These are phyloP conservation scores for Hylomyscus alleni DNA, from an alignment of 2,797 vertebrate genomes.

Conservation along the genomic window DNA sequence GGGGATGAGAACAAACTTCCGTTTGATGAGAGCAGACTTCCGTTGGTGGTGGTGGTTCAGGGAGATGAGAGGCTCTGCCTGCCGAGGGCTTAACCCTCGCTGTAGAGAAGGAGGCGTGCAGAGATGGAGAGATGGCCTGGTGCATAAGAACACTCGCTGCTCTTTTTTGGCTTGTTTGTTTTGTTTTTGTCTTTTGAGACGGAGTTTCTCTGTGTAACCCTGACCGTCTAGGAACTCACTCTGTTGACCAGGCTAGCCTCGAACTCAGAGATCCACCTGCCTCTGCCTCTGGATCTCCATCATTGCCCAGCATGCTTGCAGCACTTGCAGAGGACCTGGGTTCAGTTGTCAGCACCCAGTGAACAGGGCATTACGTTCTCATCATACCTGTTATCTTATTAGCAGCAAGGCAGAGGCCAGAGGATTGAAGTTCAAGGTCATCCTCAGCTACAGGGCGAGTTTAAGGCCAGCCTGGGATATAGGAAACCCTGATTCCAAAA, in stretches of 20 bases:
- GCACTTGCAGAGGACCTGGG: not conserved
- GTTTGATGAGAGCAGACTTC: not conserved
- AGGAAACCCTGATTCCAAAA: not conserved
- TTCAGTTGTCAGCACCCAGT: not conserved
- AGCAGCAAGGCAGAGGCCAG: not conserved
- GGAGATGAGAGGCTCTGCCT: not conserved
- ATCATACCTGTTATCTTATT: not conserved
- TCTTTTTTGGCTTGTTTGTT: not conserved
- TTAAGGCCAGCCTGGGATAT: not conserved
- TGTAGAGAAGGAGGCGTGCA: not conserved
- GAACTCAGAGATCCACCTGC: not conserved
- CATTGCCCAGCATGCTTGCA: not conserved
- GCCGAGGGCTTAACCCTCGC: not conserved
- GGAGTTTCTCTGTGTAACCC: not conserved
- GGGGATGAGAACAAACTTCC: not conserved
- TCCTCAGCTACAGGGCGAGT: not conserved
- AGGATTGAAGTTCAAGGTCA: not conserved
- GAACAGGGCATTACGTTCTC: not conserved
- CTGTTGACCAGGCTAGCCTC: not conserved
- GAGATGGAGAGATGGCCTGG: not conserved
- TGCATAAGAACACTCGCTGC: not conserved
- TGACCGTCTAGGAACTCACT: not conserved
- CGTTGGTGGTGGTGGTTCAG: not conserved
- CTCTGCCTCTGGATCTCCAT: not conserved
- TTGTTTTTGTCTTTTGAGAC: not conserved